Conservation (phyloP, 2,888 invertebrate genomes). For the Rhogogaster chlorosoma region DNA sequence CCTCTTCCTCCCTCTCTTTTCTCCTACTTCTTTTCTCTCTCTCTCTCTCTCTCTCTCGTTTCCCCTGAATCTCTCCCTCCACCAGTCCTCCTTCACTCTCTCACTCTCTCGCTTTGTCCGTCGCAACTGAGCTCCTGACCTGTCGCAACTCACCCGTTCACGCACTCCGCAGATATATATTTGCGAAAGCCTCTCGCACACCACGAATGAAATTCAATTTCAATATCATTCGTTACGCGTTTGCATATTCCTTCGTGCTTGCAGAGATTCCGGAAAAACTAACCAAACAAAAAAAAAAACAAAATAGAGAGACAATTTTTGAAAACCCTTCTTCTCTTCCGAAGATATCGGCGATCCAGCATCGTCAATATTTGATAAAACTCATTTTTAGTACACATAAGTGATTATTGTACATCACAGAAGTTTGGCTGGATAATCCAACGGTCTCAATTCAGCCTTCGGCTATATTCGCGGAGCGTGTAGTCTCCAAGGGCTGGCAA, state of each 20-base stretch:
- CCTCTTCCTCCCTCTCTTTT: slow-evolving; percentile 51
- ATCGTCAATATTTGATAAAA: not conserved
- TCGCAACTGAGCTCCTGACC: slow-evolving; percentile 71
- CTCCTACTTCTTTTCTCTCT: slow-evolving; percentile 55
- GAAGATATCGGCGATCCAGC: not conserved
- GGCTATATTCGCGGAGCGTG: slow-evolving; percentile 7
- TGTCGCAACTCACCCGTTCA: slow-evolving; percentile 71
- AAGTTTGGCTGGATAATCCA: not conserved
- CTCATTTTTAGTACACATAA: not conserved
- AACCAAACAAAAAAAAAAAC: not conserved
- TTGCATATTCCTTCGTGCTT: not conserved
- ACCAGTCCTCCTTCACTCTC: slow-evolving; percentile 48
- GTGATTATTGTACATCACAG: not conserved
- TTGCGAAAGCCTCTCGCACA: not conserved
- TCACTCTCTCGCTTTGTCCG: slow-evolving; percentile 54
- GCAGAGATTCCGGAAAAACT: not conserved
- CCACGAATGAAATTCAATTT: not conserved
- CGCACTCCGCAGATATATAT: slow-evolving; percentile 59
- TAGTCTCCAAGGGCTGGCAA: slow-evolving; percentile 45
- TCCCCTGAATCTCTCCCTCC: slow-evolving; percentile 41
- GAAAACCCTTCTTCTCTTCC: not conserved
- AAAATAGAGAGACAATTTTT: not conserved
- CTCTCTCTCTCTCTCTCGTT: slow-evolving; percentile 45
- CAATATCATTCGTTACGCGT: not conserved
- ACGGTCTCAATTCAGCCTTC: slow-evolving; percentile 31